phyloP scores from a whole-genome alignment of 1,140 invertebrate species.

The Dryas iulia region DNA sequence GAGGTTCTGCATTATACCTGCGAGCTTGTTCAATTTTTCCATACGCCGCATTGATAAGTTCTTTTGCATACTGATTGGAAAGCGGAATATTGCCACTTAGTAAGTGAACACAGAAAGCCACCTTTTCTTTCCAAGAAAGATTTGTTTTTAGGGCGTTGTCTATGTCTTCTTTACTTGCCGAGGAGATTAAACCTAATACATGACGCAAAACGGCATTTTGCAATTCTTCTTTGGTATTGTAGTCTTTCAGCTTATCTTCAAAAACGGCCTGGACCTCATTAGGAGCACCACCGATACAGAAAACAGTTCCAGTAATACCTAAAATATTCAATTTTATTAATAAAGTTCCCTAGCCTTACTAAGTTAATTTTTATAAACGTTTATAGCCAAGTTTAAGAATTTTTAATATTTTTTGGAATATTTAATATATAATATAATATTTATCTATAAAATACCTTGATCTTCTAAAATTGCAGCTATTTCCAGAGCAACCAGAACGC shows the following conservation, averaged over 20 bases:
- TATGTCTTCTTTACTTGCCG: constrained; percentile 17
- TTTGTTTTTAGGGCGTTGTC: constrained; percentile 16
- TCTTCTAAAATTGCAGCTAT: constrained; percentile 57
- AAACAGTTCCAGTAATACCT: constrained; percentile 57
- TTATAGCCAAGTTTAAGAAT: not conserved
- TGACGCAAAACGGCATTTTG: constrained; percentile 44
- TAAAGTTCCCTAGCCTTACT: no score
- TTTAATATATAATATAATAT: not conserved
- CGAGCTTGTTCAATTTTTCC: constrained; percentile 35
- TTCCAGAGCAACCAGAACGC: constrained; percentile 54
- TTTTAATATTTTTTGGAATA: no score
- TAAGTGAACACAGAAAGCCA: constrained; percentile 37
- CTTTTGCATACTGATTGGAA: constrained; percentile 53
- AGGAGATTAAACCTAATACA: constrained; percentile 43
- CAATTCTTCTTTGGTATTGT: constrained; percentile 40
- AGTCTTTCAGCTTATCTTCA: constrained; percentile 36
- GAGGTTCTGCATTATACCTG: constrained; percentile 22
- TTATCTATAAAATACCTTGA: constrained; percentile 37
- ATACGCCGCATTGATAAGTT: constrained; percentile 43
- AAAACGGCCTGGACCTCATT: constrained; percentile 39
- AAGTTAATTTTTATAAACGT: no score
- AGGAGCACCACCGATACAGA: constrained; percentile 49
- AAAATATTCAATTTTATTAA: constrained; percentile 5
- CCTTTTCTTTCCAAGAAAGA: constrained; percentile 43
- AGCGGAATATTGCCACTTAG: constrained; percentile 43